Base-by-base conservation (phyloP, 2,113 vertebrate species). In the Poecilia latipinna region DNA sequence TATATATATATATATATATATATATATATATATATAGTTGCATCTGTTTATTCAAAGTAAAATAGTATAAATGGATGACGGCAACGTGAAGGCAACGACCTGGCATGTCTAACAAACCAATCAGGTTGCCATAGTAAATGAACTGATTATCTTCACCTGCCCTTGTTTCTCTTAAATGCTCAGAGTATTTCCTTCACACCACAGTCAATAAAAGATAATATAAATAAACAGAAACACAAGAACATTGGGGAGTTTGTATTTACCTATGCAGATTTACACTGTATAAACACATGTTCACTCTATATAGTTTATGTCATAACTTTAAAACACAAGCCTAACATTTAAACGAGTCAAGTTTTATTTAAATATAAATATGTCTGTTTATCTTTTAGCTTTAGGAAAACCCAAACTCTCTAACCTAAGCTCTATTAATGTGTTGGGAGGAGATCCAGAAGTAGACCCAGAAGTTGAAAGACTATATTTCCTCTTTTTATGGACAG, bases 111-210 rank as follows among this genome's bases (percentile, higher is more conserved):
- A 74, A 86, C 86, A 80, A 61, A 74, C 64, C 69, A 74, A 77
- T 86, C 80, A 77, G 68, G 62, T 80, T 80, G 80, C 82, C 70
- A 61, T 35, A 67, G 15, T 62, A 77, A 60, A 63, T 72, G 86
- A 72, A 81, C 80, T 80, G 87, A 89, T 89, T 77, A 76, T 86
- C 73, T 80, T 74, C 82, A 88, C 82, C 66, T 84, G 75, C 69
- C 80, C 83, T 69, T 75, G 69, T 77, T 82, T 83, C 73, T 48
- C 29, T n/a, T 32, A 51, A 78, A n/a, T 10, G 65, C 66, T 68
- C 72, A 70, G 72, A 82, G 81, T 75, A 60, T 75, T 60, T 70
- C 72, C 89, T 86, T 78, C 70, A 74, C 61, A 74, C 71, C 39
- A 57, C 0, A 4, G 68, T 31, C 0, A 11, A 75, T 63, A 37